Base-by-base conservation (phyloP, 2,797 vertebrate genomes). In the Lagodon rhomboides region DNA sequence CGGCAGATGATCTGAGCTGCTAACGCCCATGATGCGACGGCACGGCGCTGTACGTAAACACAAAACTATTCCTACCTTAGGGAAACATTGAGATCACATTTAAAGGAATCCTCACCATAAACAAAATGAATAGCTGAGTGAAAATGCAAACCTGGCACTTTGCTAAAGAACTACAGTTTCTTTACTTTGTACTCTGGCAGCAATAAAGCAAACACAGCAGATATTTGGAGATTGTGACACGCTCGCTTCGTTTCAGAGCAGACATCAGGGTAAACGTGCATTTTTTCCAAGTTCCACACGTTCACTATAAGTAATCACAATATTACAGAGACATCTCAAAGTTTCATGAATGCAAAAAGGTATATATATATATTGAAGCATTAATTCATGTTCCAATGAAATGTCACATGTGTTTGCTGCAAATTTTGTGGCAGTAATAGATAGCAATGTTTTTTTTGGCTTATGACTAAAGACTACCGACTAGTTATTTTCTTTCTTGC, bases 11-110 rank as follows among this genome's bases (percentile, higher is more conserved):
- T 79, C 75, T 30, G 44, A 53, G 75, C 68, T 18, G 75, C 66
- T 65, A 55, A 56, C 27, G 61, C 70, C 46, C 50, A 3, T 0
- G 64, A 50, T 7, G 51, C 58, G 23, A 1, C 27, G 4, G 17
- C 51, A 74, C 46, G 8, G 25, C 61, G 60, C 68, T 16, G 56
- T 0, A 47, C 11, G 73, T 87, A 81, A 84, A 85, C 82, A 82
- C 0, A 0, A 17, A 63, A 34, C 60, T 59, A 20, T 59, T 65
- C 47, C 67, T 68, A 41, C 68, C 46, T 30, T 43, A 4, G 27
- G 82, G 77, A 77, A 80, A 72, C 81, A 34, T 1, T 87, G 86
- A 84, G 56, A 54, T 74, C 73, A 75, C 77, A 46, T 22, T 47
- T 0, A 20, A 38, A 85, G 73, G 73, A 82, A 80, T 77, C 70